These are phyloP conservation scores for Sitobion miscanthi DNA, from an alignment of 1,140 invertebrate species.

Conservation along the genomic window DNA sequence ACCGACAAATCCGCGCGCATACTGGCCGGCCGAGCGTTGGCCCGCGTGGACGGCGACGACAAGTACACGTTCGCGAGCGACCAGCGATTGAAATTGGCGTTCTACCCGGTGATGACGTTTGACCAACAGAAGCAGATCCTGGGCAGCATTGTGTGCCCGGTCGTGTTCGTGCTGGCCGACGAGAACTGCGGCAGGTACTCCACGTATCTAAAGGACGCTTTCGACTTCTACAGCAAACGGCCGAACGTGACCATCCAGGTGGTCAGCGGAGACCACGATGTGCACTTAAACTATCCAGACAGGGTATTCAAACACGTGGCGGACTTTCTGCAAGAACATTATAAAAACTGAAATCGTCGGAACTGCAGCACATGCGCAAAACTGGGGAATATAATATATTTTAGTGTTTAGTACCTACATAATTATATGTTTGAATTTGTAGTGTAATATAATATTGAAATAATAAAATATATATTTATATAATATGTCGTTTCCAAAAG, in stretches of 20 bases:
- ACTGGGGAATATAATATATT: not conserved
- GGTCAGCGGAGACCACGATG: constrained; percentile 71
- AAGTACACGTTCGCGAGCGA: constrained; percentile 62
- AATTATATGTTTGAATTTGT: too few species aligned
- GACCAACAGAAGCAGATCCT: constrained; percentile 59
- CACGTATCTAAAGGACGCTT: constrained; percentile 60
- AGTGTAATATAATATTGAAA: too few species aligned
- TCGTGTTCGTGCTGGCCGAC: constrained; percentile 62
- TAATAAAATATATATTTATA: too few species aligned
- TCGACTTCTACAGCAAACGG: constrained; percentile 27
- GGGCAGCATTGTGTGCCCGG: constrained; percentile 58
- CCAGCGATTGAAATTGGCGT: constrained; percentile 60
- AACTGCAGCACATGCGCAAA: too few species aligned
- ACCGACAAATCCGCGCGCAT: constrained; percentile 71
- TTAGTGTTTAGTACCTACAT: too few species aligned
- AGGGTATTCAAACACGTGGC: constrained; percentile 63
- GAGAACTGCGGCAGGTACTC: constrained; percentile 55
- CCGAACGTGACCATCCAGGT: constrained; percentile 61
- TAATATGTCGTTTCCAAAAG: too few species aligned
- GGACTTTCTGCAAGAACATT: constrained; percentile 62
- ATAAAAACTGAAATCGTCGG: not conserved
- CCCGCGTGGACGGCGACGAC: constrained; percentile 60
- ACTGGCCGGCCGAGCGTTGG: constrained; percentile 75
- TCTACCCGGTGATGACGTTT: constrained; percentile 58
- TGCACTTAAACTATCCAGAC: constrained; percentile 70